Base-by-base conservation (phyloP, 2,888 invertebrate genomes). In the Eupithecia subumbrata region DNA sequence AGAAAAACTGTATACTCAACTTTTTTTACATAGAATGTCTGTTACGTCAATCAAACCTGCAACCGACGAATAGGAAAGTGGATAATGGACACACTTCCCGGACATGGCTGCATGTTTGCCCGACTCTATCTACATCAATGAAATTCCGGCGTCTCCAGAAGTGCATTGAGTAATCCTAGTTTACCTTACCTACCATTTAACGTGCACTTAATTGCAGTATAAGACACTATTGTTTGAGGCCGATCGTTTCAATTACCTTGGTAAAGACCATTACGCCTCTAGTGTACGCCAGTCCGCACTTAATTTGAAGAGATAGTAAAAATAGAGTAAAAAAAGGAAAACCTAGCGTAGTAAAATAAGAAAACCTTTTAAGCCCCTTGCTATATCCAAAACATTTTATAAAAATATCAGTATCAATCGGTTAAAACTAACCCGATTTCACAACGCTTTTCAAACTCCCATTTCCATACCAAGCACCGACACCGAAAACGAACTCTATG, bases 71-170 rank as follows among this genome's bases (percentile, higher is more conserved):
- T 30, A 30, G n/a, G 22, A 67, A 43, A 18, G 16, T 52, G 63
- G 34, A 5, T 18, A 81, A 74, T 80, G 81, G 75, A 76, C 69
- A 76, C 74, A 22, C 30, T 71, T 52, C 70, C 74, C 75, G 82
- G 82, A 82, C 81, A 80, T 73, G 79, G 79, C 78, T 78, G 80
- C 77, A 77, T 83, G 81, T 83, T 83, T 82, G 80, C 77, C 48
- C 78, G 74, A 75, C 76, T 81, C 73, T 71, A 79, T 74, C 34
- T 74, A 73, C 45, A 67, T 69, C 76, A 72, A 78, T 76, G 69
- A 76, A 77, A 78, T 80, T 71, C 74, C 66, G 25, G 16, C 72
- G 48, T 72, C 67, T 72, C 37, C 68, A 43, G 70, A 52, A 69
- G 72, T 70, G 69, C 69, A 73, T 34, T 37, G 45, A 76, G 71